Conservation (phyloP, 1,140 invertebrate genomes). For the Diorhabda elongata region DNA sequence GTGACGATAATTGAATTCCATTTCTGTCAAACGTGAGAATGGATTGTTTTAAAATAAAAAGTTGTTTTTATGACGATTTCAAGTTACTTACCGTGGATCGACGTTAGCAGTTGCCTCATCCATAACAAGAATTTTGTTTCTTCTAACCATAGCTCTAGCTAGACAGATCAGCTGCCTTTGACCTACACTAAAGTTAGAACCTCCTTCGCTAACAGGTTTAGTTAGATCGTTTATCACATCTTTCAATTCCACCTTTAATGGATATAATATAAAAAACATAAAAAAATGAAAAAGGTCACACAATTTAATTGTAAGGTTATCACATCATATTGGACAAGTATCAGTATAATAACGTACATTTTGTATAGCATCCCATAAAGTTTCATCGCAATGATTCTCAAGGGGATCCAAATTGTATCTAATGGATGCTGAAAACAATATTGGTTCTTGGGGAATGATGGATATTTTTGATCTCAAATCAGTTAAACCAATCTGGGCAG, state of each 20-base stretch:
- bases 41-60: no score
- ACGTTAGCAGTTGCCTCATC: constrained; percentile 72
- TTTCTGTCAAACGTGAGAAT: no score
- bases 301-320: neutral
- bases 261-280: neutral
- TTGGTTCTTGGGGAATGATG: constrained; percentile 81
- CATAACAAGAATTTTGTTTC: constrained; percentile 71
- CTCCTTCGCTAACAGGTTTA: constrained; percentile 53
- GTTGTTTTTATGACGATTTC: neutral
- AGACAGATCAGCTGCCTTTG: constrained; percentile 76
- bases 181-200: constrained; percentile 66
- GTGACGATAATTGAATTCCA: no score
- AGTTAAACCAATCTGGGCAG: constrained; percentile 59
- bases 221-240: constrained; percentile 29
- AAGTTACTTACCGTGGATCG: constrained; percentile 49
- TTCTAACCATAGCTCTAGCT: constrained; percentile 67
- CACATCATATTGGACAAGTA: neutral
- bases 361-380: constrained; percentile 63
- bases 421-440: constrained; percentile 73
- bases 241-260: constrained; percentile 38
- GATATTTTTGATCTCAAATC: constrained; percentile 68
- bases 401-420: constrained; percentile 84
- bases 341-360: constrained; percentile 19
- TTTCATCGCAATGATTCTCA: constrained; percentile 59
- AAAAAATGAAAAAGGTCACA: no score